Base-by-base conservation (phyloP, 1,140 invertebrate species). In the Heliconius melpomene region DNA sequence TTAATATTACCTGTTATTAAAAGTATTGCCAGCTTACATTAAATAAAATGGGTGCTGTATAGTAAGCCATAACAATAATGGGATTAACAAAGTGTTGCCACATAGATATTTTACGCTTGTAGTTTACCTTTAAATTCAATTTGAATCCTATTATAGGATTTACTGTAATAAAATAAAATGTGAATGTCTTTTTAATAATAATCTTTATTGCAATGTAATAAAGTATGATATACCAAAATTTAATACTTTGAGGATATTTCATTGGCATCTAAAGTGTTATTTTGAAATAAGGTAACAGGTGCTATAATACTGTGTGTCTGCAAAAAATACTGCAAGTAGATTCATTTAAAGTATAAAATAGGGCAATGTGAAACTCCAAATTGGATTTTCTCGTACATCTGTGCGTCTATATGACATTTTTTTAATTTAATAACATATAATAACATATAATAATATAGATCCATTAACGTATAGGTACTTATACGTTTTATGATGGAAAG, bases 131-230 rank as follows among this genome's bases (percentile, higher is more conserved):
- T 66, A 29, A 66, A 29, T 66, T 66, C 60, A 6, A 66, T 66
- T 29, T 26, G 11, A 66, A 66, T 66, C 60, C 60, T 66, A 66
- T 66, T 66, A 66, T 26, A 11, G 60, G 60, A 66, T 66, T 66
- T 66, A 66, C 60, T 26, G 11, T 66, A 66, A 29, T 26, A 16
- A 66, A 13, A 29, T 66, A 66, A 13, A 66, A 11, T 66, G 50
- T 20, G 50, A 20, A 52, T 16, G 18, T 7, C 13, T 66, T 66
- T 60, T 29, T 23, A 11, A 26, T 29, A 26, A 11, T 29, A 9
- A 66, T 26, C 60, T 66, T 66, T 66, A 66, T 26, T 66, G 23
- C 29, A 66, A 16, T 66, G 11, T 5, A 66, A 66, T 66, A 66
- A 29, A 66, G 60, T 66, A 66, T 29, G 9, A 29, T 66, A 11